Evolutionary conservation across 2,113 vertebrate species (phyloP).

Genomic region (Barnardius zonarius): DNA sequence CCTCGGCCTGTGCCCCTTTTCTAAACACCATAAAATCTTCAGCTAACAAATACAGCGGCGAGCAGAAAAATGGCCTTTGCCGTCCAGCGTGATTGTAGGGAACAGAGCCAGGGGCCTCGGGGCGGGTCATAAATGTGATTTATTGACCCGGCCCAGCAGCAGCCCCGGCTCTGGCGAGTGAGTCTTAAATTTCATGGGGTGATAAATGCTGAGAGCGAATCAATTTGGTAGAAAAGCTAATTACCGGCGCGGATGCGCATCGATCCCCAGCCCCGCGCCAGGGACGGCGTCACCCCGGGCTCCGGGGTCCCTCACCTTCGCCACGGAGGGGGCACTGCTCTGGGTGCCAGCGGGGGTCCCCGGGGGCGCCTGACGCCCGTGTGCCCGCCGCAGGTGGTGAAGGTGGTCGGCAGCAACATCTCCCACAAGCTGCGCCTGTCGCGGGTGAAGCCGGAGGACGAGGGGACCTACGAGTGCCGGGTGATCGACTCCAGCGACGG

Average conservation of each 20-base stretch:
- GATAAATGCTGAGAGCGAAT: slow-evolving; percentile 73
- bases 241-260: slow-evolving; percentile 50
- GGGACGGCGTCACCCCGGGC: neutral
- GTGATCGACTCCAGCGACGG: slow-evolving; percentile 94
- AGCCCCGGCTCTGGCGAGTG: slow-evolving; percentile 32
- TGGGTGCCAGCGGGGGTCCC: accelerated
- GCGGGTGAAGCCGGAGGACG: slow-evolving; percentile 86
- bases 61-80: slow-evolving; percentile 48
- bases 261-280: neutral
- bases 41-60: slow-evolving; percentile 7
- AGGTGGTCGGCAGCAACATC: slow-evolving; percentile 96
- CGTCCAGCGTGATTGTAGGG: slow-evolving; percentile 43
- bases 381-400: slow-evolving; percentile 82
- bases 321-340: accelerated
- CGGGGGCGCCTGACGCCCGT: neutral
- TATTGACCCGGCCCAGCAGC: slow-evolving; percentile 62
- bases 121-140: slow-evolving; percentile 70
- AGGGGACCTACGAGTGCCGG: slow-evolving; percentile 91
- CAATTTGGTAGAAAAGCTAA: slow-evolving; percentile 77
- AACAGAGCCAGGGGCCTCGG: slow-evolving; percentile 54
- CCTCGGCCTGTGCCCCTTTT: neutral
- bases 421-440: slow-evolving; percentile 97
- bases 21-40: slow-evolving; percentile 26
- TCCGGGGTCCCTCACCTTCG: neutral
- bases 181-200: slow-evolving; percentile 75